phyloP scores from a whole-genome alignment of 2,113 vertebrate genomes.

The Ia io region DNA sequence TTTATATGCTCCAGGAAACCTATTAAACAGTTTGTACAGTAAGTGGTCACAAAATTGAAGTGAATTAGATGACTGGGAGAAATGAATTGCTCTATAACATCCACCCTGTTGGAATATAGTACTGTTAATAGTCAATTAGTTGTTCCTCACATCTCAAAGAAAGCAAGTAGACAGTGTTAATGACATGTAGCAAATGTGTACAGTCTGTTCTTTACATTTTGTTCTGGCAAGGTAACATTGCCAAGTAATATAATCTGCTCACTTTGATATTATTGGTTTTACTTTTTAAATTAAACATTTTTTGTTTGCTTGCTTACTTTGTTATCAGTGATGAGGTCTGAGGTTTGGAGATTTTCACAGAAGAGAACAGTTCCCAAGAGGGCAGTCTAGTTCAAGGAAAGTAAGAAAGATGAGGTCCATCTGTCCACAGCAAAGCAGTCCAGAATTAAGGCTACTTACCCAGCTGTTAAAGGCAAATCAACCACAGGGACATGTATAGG shows the following conservation, averaged over 20 bases:
- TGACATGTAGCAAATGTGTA: background rate
- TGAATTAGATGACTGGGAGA: background rate
- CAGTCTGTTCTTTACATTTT: background rate
- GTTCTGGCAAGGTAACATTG: background rate
- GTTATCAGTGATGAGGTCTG: slow-evolving; percentile 28
- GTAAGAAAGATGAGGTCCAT: slow-evolving; percentile 36
- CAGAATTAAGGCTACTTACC: slow-evolving; percentile 1
- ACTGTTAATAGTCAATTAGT: background rate
- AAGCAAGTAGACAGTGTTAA: background rate
- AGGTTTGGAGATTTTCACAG: slow-evolving; percentile 32
- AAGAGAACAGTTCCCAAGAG: background rate
- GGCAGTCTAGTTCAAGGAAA: background rate
- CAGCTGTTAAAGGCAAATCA: background rate
- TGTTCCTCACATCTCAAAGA: background rate
- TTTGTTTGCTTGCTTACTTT: slow-evolving; percentile 48
- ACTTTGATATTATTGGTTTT: background rate
- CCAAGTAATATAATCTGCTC: background rate
- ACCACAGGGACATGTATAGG: background rate
- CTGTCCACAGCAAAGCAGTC: background rate
- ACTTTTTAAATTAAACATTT: slow-evolving; percentile 17
- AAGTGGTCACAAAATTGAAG: background rate
- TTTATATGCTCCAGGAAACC: background rate
- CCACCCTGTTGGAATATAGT: background rate
- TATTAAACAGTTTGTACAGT: background rate
- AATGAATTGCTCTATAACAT: background rate